Evolutionary conservation across 2,797 vertebrate genomes (phyloP).

Genomic region (Acipenser ruthenus): DNA sequence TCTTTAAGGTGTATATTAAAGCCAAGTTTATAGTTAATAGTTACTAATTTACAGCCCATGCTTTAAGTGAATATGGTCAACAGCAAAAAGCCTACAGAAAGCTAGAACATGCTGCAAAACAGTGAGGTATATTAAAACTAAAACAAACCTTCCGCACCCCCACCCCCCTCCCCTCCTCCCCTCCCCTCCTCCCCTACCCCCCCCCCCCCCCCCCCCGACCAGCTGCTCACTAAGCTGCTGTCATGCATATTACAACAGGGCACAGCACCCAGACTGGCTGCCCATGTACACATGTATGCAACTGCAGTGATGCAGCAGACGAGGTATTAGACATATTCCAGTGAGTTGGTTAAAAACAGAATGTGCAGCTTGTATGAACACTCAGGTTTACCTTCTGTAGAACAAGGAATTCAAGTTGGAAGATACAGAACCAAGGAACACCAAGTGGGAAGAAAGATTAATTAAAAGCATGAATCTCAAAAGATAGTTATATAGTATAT

Average conservation of each 20-base stretch:
- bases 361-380: constrained; percentile 32
- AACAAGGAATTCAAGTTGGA: constrained; percentile 60
- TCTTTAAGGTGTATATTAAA: no score
- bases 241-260: not conserved
- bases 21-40: no score
- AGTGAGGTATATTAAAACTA: not conserved
- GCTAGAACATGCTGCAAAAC: constrained; percentile 23
- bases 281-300: constrained; percentile 26
- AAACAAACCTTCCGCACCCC: constrained; percentile 2
- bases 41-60: no score
- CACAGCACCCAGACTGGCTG: not conserved
- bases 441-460: constrained; percentile 21
- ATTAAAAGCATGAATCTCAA: no score
- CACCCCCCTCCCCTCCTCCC: constrained; percentile 8
- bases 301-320: constrained; percentile 11
- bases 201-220: constrained; percentile 13
- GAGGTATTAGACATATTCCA: constrained; percentile 13
- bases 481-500: no score
- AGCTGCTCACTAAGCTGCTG: not conserved
- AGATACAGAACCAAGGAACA: constrained; percentile 42
- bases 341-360: constrained; percentile 22
- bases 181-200: constrained; percentile 2
- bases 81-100: constrained; percentile 27
- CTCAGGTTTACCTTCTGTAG: constrained; percentile 65
- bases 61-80: constrained; percentile 6